These are phyloP conservation scores for Phaethon lepturus DNA, from an alignment of 2,113 vertebrate genomes.

Conservation along the genomic window DNA sequence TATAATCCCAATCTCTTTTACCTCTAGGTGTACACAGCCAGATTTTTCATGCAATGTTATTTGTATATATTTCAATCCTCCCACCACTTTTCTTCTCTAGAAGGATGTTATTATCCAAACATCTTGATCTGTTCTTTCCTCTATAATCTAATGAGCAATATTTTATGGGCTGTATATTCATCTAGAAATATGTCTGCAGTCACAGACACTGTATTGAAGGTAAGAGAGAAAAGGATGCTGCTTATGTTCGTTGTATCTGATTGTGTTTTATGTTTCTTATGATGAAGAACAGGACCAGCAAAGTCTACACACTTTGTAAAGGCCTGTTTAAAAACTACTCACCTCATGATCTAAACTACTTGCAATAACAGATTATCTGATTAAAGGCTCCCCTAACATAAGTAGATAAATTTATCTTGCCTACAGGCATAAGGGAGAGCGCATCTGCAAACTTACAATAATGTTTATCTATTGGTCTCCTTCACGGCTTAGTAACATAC, in stretches of 20 bases:
- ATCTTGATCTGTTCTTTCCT: constrained; percentile 49
- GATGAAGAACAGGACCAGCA: constrained; percentile 40
- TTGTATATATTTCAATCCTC: background rate
- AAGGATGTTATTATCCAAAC: constrained; percentile 32
- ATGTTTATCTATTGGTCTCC: constrained; percentile 17
- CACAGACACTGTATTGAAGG: background rate
- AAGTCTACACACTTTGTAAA: constrained; percentile 19
- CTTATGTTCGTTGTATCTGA: constrained; percentile 8
- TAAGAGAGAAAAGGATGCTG: background rate
- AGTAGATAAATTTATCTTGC: constrained; percentile 40
- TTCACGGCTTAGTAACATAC: constrained; percentile 6
- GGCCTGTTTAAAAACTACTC: constrained; percentile 51
- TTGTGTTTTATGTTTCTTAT: background rate
- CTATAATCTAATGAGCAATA: constrained; percentile 30
- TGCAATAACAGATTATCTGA: constrained; percentile 54
- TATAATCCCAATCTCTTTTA: background rate
- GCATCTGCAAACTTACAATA: constrained; percentile 35
- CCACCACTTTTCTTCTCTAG: background rate
- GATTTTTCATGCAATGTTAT: background rate
- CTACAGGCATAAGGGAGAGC: constrained; percentile 21
- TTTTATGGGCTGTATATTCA: constrained; percentile 11
- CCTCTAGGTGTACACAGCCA: background rate
- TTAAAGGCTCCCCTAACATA: constrained; percentile 37
- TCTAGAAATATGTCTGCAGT: constrained; percentile 7
- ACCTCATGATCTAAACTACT: constrained; percentile 46